phyloP scores from a whole-genome alignment of 2,113 vertebrate genomes.

The Barnardius zonarius region DNA sequence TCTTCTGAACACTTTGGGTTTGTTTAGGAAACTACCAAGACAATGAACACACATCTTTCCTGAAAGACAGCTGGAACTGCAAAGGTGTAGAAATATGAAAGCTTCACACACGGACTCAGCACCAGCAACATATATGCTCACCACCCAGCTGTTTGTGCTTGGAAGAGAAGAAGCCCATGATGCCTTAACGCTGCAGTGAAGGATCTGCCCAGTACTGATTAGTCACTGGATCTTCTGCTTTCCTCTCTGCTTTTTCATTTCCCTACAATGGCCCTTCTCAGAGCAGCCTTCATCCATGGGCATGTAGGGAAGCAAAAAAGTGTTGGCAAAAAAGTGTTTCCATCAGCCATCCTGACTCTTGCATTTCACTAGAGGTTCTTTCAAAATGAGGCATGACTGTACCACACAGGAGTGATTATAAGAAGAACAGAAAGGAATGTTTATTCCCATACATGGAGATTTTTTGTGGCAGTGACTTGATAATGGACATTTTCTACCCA shows the following conservation, averaged over 20 bases:
- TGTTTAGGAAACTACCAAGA: neutral
- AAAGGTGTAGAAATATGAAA: neutral
- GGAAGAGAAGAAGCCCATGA: neutral
- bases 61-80: neutral
- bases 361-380: neutral
- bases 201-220: neutral
- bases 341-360: neutral
- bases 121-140: neutral
- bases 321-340: neutral
- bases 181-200: neutral
- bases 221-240: neutral
- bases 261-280: neutral
- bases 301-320: neutral
- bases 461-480: neutral
- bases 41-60: neutral
- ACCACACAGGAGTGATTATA: neutral
- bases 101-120: fast-evolving
- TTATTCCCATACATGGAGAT: neutral
- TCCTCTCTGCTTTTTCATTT: neutral
- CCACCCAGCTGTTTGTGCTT: neutral
- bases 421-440: neutral
- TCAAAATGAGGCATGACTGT: neutral
- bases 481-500: neutral
- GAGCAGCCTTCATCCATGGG: neutral
- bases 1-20: neutral